phyloP scores from a whole-genome alignment of 64 coral and sea anemone species.

The Platygyra sinensis region DNA sequence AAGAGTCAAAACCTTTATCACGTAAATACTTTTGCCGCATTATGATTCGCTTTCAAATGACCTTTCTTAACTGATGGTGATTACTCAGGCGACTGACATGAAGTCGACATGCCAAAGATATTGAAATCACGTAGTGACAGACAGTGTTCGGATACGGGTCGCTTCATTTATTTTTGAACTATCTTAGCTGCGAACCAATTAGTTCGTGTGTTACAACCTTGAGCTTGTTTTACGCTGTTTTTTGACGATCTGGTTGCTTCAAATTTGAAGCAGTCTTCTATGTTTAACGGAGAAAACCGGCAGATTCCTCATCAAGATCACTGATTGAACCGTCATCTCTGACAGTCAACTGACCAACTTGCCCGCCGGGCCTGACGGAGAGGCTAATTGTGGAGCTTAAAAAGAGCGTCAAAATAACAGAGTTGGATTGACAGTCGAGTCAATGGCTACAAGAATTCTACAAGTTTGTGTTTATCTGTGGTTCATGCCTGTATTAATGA shows the following conservation, averaged over 20 bases:
- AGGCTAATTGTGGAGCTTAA: too few species aligned
- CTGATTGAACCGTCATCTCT: too few species aligned
- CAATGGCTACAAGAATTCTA: conserved; percentile 1
- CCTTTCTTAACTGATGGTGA: background rate
- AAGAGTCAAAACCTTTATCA: background rate
- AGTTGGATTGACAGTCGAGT: background rate
- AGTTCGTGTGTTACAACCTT: too few species aligned
- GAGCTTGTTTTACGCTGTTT: too few species aligned
- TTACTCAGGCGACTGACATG: background rate
- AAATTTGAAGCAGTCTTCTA: too few species aligned
- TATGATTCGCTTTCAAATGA: background rate
- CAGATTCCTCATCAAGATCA: too few species aligned
- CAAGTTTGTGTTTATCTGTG: background rate
- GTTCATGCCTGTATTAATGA: background rate
- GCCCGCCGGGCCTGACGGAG: too few species aligned
- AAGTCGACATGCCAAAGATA: background rate
- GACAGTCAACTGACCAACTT: too few species aligned
- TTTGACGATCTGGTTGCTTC: too few species aligned
- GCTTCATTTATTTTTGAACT: background rate
- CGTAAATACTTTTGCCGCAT: background rate
- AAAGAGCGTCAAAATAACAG: too few species aligned
- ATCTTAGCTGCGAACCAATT: too few species aligned
- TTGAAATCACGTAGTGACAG: background rate
- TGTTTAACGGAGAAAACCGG: too few species aligned
- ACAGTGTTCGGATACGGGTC: background rate